phyloP scores from a whole-genome alignment of 2,888 invertebrate genomes.

The Oeneis ivallda region DNA sequence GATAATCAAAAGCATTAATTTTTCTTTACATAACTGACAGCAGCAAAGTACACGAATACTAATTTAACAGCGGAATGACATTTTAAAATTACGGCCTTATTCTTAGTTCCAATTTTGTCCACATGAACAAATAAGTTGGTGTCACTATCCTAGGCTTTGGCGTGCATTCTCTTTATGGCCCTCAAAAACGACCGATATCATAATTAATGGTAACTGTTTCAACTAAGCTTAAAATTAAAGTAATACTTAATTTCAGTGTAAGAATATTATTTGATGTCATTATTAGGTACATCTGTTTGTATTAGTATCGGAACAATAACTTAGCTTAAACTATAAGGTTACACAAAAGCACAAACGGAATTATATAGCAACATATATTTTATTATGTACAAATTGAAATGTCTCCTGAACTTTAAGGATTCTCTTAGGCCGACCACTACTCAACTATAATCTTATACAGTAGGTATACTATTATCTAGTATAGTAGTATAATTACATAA shows the following conservation, averaged over 20 bases:
- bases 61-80: no score
- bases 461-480: no score
- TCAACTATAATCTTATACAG: background rate
- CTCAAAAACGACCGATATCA: no score
- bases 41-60: no score
- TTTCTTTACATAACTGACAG: no score
- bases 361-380: conserved; percentile 12
- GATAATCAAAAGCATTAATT: no score
- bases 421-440: conserved; percentile 9
- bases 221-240: no score
- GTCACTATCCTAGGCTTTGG: no score
- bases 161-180: no score
- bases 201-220: background rate
- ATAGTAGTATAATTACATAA: background rate
- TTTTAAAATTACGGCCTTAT: no score
- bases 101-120: no score
- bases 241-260: background rate
- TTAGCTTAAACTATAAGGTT: conserved; percentile 19
- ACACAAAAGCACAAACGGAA: conserved; percentile 30
- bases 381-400: background rate
- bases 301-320: conserved; percentile 14
- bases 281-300: conserved; percentile 7
- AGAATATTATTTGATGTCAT: background rate
- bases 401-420: background rate
- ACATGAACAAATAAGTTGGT: no score